Evolutionary conservation across 2,797 vertebrate genomes (phyloP).

Genomic region (Dromococcyx pavoninus): DNA sequence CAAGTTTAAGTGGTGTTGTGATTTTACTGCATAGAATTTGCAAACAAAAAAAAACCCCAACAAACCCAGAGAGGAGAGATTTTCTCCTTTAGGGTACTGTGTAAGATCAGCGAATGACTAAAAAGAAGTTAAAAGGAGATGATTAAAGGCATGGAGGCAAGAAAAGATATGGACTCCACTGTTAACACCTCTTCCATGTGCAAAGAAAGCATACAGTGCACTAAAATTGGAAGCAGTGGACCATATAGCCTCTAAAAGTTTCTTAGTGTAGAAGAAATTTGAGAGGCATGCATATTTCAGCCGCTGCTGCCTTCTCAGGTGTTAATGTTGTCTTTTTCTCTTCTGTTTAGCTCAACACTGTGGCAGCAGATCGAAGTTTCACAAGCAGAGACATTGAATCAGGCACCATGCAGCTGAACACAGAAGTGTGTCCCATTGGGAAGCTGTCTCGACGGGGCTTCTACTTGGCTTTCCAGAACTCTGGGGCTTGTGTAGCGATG

Average conservation of each 20-base stretch:
- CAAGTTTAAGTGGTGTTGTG: not conserved
- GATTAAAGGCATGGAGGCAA: not conserved
- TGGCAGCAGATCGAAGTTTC: constrained; percentile 80
- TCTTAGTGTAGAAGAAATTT: not conserved
- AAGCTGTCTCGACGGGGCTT: constrained; percentile 76
- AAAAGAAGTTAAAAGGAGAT: not conserved
- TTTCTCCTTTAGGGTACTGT: not conserved
- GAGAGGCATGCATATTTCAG: not conserved
- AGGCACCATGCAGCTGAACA: constrained; percentile 71
- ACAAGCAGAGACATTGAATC: constrained; percentile 72
- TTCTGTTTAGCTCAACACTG: constrained; percentile 72
- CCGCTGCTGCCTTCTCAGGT: not conserved
- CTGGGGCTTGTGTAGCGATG: constrained; percentile 75
- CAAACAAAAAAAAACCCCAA: not conserved
- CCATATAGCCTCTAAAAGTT: not conserved
- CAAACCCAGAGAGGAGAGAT: not conserved
- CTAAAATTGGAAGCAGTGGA: not conserved
- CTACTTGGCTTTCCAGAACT: constrained; percentile 81
- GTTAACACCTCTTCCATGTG: not conserved
- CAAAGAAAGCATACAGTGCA: not conserved
- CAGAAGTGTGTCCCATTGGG: constrained; percentile 70
- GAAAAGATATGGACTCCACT: not conserved
- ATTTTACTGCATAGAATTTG: not conserved
- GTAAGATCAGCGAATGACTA: not conserved
- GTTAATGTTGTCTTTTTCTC: not conserved